Conservation (phyloP, 2,113 vertebrate species). For the Corydoras maculifer region DNA sequence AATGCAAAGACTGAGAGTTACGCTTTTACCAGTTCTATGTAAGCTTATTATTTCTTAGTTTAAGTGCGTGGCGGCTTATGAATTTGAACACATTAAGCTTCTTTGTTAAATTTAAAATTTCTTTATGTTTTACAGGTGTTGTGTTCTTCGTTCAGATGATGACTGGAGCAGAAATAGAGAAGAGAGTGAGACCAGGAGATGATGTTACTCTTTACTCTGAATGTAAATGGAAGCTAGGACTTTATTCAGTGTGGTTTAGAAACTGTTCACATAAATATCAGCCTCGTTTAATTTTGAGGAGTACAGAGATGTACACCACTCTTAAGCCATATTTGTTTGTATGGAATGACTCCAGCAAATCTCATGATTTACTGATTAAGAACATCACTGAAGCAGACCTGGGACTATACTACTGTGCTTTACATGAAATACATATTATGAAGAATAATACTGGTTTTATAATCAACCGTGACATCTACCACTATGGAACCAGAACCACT, state of each 20-base stretch:
- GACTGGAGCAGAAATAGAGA: constrained; percentile 22
- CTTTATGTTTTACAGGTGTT: constrained; percentile 14
- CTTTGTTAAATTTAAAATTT: background rate
- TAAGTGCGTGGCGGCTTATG: no score
- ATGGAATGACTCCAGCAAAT: background rate
- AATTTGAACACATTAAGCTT: no score
- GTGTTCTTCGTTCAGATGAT: constrained; percentile 1
- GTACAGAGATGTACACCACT: rapidly evolving
- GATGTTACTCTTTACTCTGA: constrained; percentile 22
- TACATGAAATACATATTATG: background rate
- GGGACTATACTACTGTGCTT: constrained; percentile 43
- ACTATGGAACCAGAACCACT: constrained; percentile 16
- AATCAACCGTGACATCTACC: background rate
- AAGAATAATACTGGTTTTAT: no score
- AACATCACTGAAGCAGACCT: constrained; percentile 39
- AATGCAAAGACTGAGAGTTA: no score
- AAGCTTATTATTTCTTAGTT: no score
- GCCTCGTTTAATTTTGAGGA: background rate
- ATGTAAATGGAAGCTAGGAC: background rate
- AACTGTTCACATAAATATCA: constrained; percentile 19
- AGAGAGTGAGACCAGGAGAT: constrained; percentile 35
- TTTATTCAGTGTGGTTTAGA: background rate
- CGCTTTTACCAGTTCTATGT: no score
- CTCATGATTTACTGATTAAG: constrained; percentile 25
- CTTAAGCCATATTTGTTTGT: background rate